Evolutionary conservation across 2,888 invertebrate species (phyloP).

Genomic region (Drosophila flavopinicola): DNA sequence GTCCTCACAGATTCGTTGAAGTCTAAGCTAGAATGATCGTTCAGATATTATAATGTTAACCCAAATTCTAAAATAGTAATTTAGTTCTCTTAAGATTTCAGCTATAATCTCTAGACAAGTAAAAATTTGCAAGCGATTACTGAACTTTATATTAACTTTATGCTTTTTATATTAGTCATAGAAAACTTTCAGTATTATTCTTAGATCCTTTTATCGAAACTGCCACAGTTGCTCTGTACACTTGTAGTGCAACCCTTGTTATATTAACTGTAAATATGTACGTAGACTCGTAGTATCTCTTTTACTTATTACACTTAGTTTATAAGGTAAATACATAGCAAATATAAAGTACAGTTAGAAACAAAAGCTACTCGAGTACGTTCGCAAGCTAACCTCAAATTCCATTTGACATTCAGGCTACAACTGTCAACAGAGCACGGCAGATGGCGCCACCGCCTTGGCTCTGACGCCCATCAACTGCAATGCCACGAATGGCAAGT

Average conservation of each 20-base stretch:
- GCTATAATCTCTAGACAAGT: too few species aligned
- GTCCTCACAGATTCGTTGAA: constrained; percentile 10
- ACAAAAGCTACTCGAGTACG: background rate
- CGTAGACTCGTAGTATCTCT: constrained; percentile 26
- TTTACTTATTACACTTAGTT: constrained; percentile 9
- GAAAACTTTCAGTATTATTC: background rate
- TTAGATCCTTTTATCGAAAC: background rate
- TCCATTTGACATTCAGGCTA: constrained; percentile 71
- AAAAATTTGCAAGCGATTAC: background rate
- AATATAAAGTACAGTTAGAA: constrained; percentile 8
- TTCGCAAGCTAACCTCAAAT: constrained; percentile 16
- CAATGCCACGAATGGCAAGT: constrained; percentile 80
- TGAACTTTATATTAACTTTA: background rate
- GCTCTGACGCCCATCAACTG: constrained; percentile 71
- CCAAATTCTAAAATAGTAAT: too few species aligned
- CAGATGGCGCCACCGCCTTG: constrained; percentile 53
- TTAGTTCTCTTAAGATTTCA: too few species aligned
- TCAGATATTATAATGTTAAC: too few species aligned
- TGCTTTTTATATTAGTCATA: background rate
- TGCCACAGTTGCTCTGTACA: constrained; percentile 6
- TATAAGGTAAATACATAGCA: background rate
- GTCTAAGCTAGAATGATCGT: background rate
- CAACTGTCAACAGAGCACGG: constrained; percentile 81
- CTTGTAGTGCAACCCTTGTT: constrained; percentile 65
- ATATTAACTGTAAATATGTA: constrained; percentile 61